phyloP scores from a whole-genome alignment of 2,113 vertebrate genomes.

The Albula goreensis region DNA sequence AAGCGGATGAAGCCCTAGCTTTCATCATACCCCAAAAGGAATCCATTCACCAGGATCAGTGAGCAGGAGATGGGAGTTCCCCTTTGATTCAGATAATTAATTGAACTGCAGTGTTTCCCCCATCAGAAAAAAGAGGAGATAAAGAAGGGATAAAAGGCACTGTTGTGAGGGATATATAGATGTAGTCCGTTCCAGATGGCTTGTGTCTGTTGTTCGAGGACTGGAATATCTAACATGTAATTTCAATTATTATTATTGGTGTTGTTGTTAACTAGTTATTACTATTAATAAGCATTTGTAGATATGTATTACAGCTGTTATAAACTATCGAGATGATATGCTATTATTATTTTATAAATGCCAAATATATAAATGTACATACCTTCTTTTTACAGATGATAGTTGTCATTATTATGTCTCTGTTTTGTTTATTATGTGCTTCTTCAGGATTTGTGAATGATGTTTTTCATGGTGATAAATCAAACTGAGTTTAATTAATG shows the following conservation, averaged over 20 bases:
- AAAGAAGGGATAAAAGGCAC: slow-evolving; percentile 2
- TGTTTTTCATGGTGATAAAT: no score
- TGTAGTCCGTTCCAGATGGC: background rate
- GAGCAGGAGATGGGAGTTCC: background rate
- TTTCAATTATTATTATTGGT: background rate
- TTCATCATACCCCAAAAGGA: slow-evolving; percentile 1
- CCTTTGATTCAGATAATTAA: slow-evolving; percentile 8
- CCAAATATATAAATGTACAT: no score
- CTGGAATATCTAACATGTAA: background rate
- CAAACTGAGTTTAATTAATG: background rate
- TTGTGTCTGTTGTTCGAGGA: background rate
- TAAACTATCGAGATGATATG: background rate
- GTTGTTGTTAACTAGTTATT: background rate
- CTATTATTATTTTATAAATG: no score
- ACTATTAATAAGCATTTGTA: background rate
- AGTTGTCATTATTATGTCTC: no score
- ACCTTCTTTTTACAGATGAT: no score
- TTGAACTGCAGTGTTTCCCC: background rate
- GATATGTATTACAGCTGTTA: background rate
- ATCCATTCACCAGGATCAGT: background rate
- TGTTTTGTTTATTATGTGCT: no score
- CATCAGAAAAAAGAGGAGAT: background rate
- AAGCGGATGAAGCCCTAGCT: background rate
- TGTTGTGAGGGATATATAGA: background rate
- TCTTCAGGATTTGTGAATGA: no score